Conservation (phyloP, 2,113 vertebrate species). For the Cottus gobio region DNA sequence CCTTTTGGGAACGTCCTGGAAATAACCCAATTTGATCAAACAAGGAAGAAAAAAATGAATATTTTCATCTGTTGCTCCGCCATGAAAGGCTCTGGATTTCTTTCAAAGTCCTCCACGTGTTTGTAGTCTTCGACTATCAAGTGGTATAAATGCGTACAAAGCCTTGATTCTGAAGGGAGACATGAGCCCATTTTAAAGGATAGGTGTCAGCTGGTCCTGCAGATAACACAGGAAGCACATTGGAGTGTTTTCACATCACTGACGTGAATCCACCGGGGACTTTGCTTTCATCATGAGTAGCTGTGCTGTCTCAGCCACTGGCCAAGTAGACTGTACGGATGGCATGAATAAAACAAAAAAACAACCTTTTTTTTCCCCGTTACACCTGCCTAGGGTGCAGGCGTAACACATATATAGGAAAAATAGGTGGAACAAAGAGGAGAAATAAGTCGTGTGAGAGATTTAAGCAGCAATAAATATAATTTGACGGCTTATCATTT, state of each 20-base stretch:
- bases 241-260: slow-evolving; percentile 52
- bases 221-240: slow-evolving; percentile 56
- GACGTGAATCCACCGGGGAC: slow-evolving; percentile 47
- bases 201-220: slow-evolving; percentile 40
- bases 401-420: too few relatives aligned
- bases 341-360: background rate
- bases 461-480: too few relatives aligned
- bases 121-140: slow-evolving; percentile 4
- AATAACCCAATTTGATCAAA: background rate
- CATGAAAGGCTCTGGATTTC: background rate
- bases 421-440: too few relatives aligned
- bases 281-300: slow-evolving; percentile 50
- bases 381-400: too few relatives aligned
- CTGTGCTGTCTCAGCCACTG: slow-evolving; percentile 27
- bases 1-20: background rate
- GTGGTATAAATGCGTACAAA: slow-evolving; percentile 9
- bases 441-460: too few relatives aligned
- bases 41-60: slow-evolving; percentile 8
- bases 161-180: slow-evolving; percentile 23
- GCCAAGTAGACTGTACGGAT: slow-evolving; percentile 34
- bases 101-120: slow-evolving; percentile 13
- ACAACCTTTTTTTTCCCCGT: slow-evolving; percentile 4
- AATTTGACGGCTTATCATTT: too few relatives aligned
- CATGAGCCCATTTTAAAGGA: slow-evolving; percentile 28
- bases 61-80: slow-evolving; percentile 16